Base-by-base conservation (phyloP, 1,140 invertebrate genomes). In the Tetramorium alpestre region DNA sequence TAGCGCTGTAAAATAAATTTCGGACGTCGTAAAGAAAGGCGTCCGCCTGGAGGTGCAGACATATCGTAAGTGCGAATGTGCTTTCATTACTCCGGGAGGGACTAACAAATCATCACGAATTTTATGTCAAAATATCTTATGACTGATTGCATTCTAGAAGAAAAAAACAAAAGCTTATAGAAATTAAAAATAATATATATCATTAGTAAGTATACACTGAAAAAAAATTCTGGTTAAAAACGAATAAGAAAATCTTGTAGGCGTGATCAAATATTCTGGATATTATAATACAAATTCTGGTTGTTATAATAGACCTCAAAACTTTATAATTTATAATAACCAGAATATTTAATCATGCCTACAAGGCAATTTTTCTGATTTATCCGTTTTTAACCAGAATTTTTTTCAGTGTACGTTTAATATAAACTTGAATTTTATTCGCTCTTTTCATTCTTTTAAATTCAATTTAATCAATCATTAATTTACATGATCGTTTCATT, bases 1-100 rank as follows among this genome's bases (percentile, higher is more conserved):
- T 84, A 62, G 54, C 3, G 67, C 70, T 60, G 41, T 84, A 75
- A 84, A 84, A 84, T 84, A 75, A 84, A 84, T 84, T 84, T 75
- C 25, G 56, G 28, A 38, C 33, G 70, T 62, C 69, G 28, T 84
- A 84, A 84, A 84, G 41, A 69, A 13, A 28, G 11, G 4, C 65
- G 13, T 44, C 38, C 47, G 41, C 13, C 41, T 28, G 65, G 41
- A 62, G 11, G 18, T 49, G 47, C 4, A 38, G 22, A 56, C 62
- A 3, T 33, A 33, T 33, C 33, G 3, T 33, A 22, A 58, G 7
- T 11, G 44, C 47, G 38, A 75, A 47, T 62, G 54, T 18, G 54
- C 41, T 60, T 47, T 58, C 25, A 73, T 82, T 82, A 62, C 28
- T 25, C 4, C 8, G 18, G 7, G 8, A 2, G 2, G 0, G 54